Conservation (phyloP, 2,797 vertebrate species). For the Microctenopoma steveboyesi region DNA sequence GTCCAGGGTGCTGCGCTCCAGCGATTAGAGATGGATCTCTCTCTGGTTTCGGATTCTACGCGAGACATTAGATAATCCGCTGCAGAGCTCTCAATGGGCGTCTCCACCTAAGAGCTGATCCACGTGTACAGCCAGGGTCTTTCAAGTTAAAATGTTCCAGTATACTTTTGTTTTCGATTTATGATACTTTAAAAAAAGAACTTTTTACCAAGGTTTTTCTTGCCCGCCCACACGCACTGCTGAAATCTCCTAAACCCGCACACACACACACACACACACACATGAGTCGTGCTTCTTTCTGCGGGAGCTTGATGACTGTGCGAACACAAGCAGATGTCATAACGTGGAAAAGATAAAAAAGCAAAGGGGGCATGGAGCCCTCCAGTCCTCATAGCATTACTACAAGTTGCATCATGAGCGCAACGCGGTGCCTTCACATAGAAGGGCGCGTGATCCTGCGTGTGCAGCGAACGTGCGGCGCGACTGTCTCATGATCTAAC, state of each 20-base stretch:
- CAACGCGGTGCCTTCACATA: slow-evolving; percentile 47
- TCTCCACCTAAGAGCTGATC: slow-evolving; percentile 11
- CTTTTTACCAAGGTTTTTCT: neutral
- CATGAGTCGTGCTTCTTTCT: slow-evolving; percentile 5
- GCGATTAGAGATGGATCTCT: neutral
- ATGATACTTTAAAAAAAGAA: slow-evolving; percentile 23
- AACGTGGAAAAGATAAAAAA: slow-evolving; percentile 53
- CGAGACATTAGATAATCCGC: neutral
- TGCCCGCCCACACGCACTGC: neutral
- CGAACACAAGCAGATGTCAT: slow-evolving; percentile 49
- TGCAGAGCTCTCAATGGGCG: neutral
- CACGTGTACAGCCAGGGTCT: neutral
- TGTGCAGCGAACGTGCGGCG: slow-evolving; percentile 58
- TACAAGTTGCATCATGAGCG: slow-evolving; percentile 73
- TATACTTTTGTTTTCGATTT: slow-evolving; percentile 7
- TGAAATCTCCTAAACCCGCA: neutral
- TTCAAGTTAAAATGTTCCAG: slow-evolving; percentile 9
- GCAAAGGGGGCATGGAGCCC: slow-evolving; percentile 41
- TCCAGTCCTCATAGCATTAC: slow-evolving; percentile 63
- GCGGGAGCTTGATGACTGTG: slow-evolving; percentile 29
- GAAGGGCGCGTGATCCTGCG: slow-evolving; percentile 43
- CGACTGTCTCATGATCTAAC: slow-evolving; percentile 51
- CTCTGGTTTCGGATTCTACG: neutral
- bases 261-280: neutral
- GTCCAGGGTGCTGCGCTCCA: slow-evolving; percentile 41